Conservation (phyloP, 2,113 vertebrate species). For the Pyxicephalus adspersus region DNA sequence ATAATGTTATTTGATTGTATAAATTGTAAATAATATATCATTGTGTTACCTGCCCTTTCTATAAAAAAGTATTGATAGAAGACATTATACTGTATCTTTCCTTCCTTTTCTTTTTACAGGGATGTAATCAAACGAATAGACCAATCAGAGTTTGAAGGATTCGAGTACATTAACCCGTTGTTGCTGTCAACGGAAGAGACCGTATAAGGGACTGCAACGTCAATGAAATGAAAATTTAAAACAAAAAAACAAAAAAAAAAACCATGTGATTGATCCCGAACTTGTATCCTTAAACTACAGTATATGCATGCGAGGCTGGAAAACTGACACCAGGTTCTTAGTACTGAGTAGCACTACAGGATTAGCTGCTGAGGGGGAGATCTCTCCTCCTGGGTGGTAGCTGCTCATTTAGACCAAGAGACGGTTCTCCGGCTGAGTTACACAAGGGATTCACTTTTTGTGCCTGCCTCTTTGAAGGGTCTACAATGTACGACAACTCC, state of each 20-base stretch:
- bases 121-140: slow-evolving; percentile 97
- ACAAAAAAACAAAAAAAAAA: slow-evolving; percentile 56
- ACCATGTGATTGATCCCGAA: slow-evolving; percentile 65
- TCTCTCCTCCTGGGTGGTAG: slow-evolving; percentile 71
- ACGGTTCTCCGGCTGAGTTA: slow-evolving; percentile 63
- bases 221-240: too few species aligned
- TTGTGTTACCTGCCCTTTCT: too few species aligned
- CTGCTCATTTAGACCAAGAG: slow-evolving; percentile 63
- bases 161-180: slow-evolving; percentile 97
- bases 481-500: slow-evolving; percentile 62
- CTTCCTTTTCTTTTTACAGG: slow-evolving; percentile 65
- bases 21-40: too few species aligned
- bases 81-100: neutral
- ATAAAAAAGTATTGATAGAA: too few species aligned
- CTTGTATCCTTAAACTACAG: slow-evolving; percentile 72
- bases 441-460: slow-evolving; percentile 68
- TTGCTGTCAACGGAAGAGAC: slow-evolving; percentile 93
- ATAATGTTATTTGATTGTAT: too few species aligned
- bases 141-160: slow-evolving; percentile 98
- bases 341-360: slow-evolving; percentile 67
- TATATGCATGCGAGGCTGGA: slow-evolving; percentile 80
- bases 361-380: slow-evolving; percentile 69
- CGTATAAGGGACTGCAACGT: slow-evolving; percentile 79
- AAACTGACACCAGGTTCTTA: slow-evolving; percentile 66
- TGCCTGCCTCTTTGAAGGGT: slow-evolving; percentile 69